Evolutionary conservation across 2,888 invertebrate genomes (phyloP).

Genomic region (Scrobipalpa atriplicella): DNA sequence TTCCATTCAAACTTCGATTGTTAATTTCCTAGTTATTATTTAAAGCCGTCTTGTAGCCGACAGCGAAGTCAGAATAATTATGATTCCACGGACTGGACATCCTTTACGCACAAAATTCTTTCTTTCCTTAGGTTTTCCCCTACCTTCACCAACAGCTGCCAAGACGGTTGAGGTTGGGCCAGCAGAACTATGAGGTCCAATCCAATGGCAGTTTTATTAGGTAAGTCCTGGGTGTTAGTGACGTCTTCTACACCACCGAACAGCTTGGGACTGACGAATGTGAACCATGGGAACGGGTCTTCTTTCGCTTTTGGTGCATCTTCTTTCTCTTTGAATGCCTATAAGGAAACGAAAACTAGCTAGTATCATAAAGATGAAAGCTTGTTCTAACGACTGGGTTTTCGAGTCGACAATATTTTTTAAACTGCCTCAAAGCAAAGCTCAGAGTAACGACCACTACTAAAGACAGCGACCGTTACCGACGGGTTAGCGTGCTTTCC

Average conservation of each 20-base stretch:
- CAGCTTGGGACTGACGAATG: constrained; percentile 85
- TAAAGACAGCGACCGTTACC: neutral
- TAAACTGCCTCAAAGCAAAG: too few species aligned
- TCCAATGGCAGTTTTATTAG: constrained; percentile 84
- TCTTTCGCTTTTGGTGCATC: constrained; percentile 49
- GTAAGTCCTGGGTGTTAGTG: constrained; percentile 74
- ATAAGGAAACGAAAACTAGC: constrained; percentile 11
- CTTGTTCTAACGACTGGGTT: too few species aligned
- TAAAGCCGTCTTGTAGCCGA: too few species aligned
- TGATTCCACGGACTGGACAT: too few species aligned
- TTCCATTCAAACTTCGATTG: too few species aligned
- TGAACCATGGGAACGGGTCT: constrained; percentile 87
- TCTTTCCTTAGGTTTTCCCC: too few species aligned
- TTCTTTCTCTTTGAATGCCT: constrained; percentile 69
- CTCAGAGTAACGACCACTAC: neutral
- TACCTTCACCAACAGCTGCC: constrained; percentile 89
- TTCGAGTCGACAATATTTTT: too few species aligned
- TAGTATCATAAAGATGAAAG: neutral
- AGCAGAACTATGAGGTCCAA: constrained; percentile 88
- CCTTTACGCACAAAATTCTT: too few species aligned
- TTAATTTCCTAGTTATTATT: too few species aligned
- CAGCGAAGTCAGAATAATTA: too few species aligned
- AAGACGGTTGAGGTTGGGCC: constrained; percentile 90
- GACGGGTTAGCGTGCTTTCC: neutral
- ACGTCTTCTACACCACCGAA: constrained; percentile 73